Base-by-base conservation (phyloP, 1,140 invertebrate genomes). In the Andricus grossulariae region DNA sequence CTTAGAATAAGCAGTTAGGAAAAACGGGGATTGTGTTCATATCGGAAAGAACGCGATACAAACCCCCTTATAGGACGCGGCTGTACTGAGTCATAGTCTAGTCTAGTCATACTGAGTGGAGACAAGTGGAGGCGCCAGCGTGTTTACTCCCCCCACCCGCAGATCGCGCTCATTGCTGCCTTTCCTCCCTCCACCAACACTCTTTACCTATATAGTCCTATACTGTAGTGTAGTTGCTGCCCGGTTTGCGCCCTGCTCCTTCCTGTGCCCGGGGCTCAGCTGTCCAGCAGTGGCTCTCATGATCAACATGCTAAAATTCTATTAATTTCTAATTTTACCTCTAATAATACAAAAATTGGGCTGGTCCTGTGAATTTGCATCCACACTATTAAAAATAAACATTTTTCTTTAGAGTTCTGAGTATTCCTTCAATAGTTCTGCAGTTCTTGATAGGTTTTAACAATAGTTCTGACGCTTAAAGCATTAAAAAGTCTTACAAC, bases 81-180 rank as follows among this genome's bases (percentile, higher is more conserved):
- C 79, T 76, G 72, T 76, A 88, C 87, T 88, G 87, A 66, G 16
- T 25, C 13, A 12, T 15, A 45, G 11, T 32, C 1, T 1, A 16
- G 60, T 66, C 13, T 66, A 18, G n/a, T 54, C n/a, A 25, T 66
- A 21, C 16, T 39, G 25, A 32, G 25, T 32, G 25, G 25, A 32
- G 25, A 32, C 25, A 32, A 32, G 57, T 15, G 39, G 60, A 87
- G 81, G 87, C 87, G 87, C 87, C 87, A 87, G 85, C 87, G 87
- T 88, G 87, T 85, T 87, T 87, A 84, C 72, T 79, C 78, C 79
- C 80, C 82, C 83, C 70, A 74, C 66, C 49, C 52, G 39, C 75
- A 50, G 16, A 57, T 18, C n/a, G 13, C 25, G 72, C 77, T 73
- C 54, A 16, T 49, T 32, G 74, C 71, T 77, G 49, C 51, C 15